These are phyloP conservation scores for Folsomia manolachei DNA, from an alignment of 2,888 invertebrate species.

Conservation along the genomic window DNA sequence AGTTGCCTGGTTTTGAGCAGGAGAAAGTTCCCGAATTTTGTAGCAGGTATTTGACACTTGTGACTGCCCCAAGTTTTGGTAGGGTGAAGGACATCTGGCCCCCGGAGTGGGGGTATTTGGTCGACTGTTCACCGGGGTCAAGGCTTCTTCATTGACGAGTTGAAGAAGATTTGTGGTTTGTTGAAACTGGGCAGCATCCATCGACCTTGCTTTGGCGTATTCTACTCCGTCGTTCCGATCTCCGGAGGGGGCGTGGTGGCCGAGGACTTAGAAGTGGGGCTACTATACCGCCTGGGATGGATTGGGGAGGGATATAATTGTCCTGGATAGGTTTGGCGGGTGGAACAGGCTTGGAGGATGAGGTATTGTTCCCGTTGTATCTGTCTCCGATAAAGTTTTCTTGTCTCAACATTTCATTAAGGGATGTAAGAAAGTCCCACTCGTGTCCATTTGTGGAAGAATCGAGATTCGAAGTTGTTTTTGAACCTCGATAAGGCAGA, in stretches of 20 bases:
- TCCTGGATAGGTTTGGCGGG: background rate
- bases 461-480: slow-evolving; percentile 30
- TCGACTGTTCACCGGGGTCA: background rate
- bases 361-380: background rate
- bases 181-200: slow-evolving; percentile 37
- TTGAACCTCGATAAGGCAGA: slow-evolving; percentile 33
- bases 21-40: no score
- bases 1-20: no score
- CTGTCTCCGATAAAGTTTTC: slow-evolving; percentile 47
- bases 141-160: background rate
- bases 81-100: slow-evolving; percentile 17
- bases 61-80: slow-evolving; percentile 10
- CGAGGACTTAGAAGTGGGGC: slow-evolving; percentile 41
- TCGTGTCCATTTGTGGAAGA: slow-evolving; percentile 29
- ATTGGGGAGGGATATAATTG: background rate
- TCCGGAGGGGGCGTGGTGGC: slow-evolving; percentile 44
- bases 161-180: slow-evolving; percentile 11
- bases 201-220: slow-evolving; percentile 44
- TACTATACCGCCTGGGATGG: background rate
- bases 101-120: background rate
- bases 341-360: background rate
- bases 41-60: background rate
- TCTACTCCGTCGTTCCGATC: slow-evolving; percentile 38
- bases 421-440: slow-evolving; percentile 48
- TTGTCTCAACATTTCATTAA: slow-evolving; percentile 47